Percentiles rank a stretch among this genome's conserved stretches.
Conservation (phyloP, 2,113 vertebrate species). For the Ellobius talpinus region DNA sequence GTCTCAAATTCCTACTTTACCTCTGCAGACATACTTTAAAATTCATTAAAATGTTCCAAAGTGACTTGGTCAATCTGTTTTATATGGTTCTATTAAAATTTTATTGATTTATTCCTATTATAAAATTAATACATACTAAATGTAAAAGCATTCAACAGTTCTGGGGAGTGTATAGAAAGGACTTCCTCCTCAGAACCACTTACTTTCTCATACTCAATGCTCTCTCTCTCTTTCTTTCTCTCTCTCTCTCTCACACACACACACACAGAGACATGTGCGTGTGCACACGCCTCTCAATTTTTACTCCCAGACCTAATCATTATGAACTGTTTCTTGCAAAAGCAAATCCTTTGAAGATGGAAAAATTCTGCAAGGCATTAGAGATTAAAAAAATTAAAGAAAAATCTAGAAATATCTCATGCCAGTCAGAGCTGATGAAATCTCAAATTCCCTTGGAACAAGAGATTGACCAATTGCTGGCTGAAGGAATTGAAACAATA, state of each 20-base stretch:
- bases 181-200: neutral
- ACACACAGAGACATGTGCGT: neutral
- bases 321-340: slow-evolving; percentile 50
- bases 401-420: slow-evolving; percentile 47
- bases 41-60: slow-evolving; percentile 54
- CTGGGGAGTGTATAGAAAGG: neutral
- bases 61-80: slow-evolving; percentile 45
- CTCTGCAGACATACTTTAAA: slow-evolving; percentile 29
- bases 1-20: slow-evolving; percentile 27
- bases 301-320: slow-evolving; percentile 42
- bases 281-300: neutral
- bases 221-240: neutral
- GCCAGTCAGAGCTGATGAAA: slow-evolving; percentile 61
- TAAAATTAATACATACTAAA: slow-evolving; percentile 47
- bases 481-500: slow-evolving; percentile 55
- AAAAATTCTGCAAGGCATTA: slow-evolving; percentile 53
- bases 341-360: slow-evolving; percentile 61
- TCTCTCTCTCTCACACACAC: neutral
- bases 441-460: slow-evolving; percentile 54
- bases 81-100: slow-evolving; percentile 40
- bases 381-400: slow-evolving; percentile 58
- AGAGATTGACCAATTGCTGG: slow-evolving; percentile 29
- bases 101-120: slow-evolving; percentile 57
- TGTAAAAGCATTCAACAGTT: slow-evolving; percentile 40
- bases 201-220: neutral